Evolutionary conservation across 1,140 invertebrate species (phyloP).

Genomic region (Aphaenogaster floridana): DNA sequence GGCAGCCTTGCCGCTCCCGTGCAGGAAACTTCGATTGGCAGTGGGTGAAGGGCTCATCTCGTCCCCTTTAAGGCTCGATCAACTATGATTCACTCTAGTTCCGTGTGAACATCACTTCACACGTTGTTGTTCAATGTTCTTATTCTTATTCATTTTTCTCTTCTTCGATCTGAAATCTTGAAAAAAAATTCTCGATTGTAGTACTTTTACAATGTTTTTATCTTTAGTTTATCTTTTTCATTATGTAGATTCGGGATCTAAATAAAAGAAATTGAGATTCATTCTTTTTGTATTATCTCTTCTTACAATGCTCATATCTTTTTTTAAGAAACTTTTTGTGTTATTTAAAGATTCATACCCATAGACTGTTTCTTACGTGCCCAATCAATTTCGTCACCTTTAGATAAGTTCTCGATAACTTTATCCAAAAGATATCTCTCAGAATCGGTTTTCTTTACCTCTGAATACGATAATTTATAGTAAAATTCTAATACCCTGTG

Average conservation of each 20-base stretch:
- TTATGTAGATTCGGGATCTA: neutral
- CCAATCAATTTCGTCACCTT: no score
- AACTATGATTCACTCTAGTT: neutral
- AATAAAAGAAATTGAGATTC: neutral
- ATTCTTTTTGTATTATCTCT: neutral
- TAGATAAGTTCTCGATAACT: no score
- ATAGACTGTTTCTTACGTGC: no score
- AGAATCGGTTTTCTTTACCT: no score
- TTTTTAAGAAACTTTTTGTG: neutral
- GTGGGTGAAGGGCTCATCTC: constrained; percentile 76
- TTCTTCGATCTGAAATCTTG: constrained; percentile 27
- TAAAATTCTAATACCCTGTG: no score
- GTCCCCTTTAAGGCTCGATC: neutral
- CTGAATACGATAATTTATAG: no score
- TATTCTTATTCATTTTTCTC: neutral
- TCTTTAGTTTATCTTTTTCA: neutral
- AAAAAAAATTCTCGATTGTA: neutral
- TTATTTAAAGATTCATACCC: neutral
- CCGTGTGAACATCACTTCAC: neutral
- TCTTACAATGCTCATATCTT: neutral
- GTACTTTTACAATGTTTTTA: neutral
- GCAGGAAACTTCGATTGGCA: constrained; percentile 82
- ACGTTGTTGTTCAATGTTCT: constrained; percentile 1
- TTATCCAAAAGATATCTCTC: no score
- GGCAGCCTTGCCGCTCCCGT: constrained; percentile 69